Evolutionary conservation across 2,888 invertebrate species (phyloP).

Genomic region (Drosophila vallismaia): DNA sequence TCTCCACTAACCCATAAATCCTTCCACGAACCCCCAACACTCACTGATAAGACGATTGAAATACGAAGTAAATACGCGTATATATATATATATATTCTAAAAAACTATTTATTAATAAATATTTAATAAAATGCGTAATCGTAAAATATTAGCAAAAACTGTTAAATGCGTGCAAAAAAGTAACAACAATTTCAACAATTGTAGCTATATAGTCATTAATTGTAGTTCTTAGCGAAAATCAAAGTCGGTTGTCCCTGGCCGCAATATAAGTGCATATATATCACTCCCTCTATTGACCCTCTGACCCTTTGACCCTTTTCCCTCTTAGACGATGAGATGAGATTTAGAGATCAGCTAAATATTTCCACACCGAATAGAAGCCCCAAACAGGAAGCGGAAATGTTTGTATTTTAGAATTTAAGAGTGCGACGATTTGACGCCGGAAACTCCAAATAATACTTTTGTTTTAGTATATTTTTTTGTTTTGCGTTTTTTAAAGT

Average conservation of each 20-base stretch:
- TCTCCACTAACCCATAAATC: slow-evolving; percentile 30
- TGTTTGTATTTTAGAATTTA: slow-evolving; percentile 59
- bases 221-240: slow-evolving; percentile 74
- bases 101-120: slow-evolving; percentile 68
- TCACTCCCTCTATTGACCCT: slow-evolving; percentile 9
- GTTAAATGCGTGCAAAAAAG: slow-evolving; percentile 54
- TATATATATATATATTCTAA: slow-evolving; percentile 36
- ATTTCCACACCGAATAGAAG: slow-evolving; percentile 25
- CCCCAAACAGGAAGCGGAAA: slow-evolving; percentile 25
- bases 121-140: slow-evolving; percentile 64
- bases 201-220: slow-evolving; percentile 77
- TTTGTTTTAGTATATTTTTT: slow-evolving; percentile 21
- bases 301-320: slow-evolving; percentile 8
- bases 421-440: slow-evolving; percentile 21
- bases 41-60: slow-evolving; percentile 29
- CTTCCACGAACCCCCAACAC: slow-evolving; percentile 17
- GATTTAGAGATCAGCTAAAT: slow-evolving; percentile 37
- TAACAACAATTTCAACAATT: slow-evolving; percentile 62
- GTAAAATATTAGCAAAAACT: slow-evolving; percentile 65
- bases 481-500: slow-evolving; percentile 20
- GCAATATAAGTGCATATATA: slow-evolving; percentile 75
- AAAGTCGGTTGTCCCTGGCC: slow-evolving; percentile 64
- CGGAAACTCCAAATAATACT: slow-evolving; percentile 21
- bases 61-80: slow-evolving; percentile 32
- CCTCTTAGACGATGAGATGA: slow-evolving; percentile 33